phyloP scores from a whole-genome alignment of 2,888 invertebrate species.

The Orthonevra nobilis region DNA sequence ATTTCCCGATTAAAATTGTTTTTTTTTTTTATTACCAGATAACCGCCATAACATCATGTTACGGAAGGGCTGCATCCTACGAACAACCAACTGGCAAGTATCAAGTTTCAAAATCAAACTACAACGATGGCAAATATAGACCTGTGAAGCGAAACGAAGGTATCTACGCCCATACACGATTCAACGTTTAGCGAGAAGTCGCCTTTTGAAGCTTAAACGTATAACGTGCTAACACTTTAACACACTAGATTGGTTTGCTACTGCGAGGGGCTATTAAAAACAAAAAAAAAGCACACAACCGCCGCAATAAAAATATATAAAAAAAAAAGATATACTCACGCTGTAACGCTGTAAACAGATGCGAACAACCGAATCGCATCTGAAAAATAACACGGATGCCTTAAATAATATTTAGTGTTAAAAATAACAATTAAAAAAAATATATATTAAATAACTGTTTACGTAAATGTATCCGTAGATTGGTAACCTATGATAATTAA shows the following conservation, averaged over 20 bases:
- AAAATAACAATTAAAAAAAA: no score
- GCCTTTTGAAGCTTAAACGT: constrained; percentile 22
- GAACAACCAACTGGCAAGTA: constrained; percentile 76
- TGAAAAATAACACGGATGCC: background rate
- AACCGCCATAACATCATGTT: constrained; percentile 47
- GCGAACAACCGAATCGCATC: background rate
- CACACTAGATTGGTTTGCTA: constrained; percentile 38
- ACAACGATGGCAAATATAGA: constrained; percentile 74
- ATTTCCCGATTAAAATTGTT: no score
- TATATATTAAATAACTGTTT: constrained; percentile 12
- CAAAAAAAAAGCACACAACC: background rate
- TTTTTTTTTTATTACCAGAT: constrained; percentile 16
- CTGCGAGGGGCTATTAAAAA: constrained; percentile 9
- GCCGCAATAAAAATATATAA: background rate
- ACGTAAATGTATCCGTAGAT: constrained; percentile 48
- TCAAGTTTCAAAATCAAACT: constrained; percentile 73
- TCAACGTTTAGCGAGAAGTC: constrained; percentile 19
- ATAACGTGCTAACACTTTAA: constrained; percentile 54
- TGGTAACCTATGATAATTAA: constrained; percentile 4
- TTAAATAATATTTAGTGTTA: no score
- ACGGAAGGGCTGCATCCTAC: constrained; percentile 39
- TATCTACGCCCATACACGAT: constrained; percentile 72
- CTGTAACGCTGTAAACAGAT: background rate
- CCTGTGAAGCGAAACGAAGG: constrained; percentile 75
- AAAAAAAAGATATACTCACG: no score